Percentiles rank a stretch among this genome's conserved stretches.
These are phyloP conservation scores for Dendrolimus pini DNA, from an alignment of 2,888 invertebrate species.

Conservation along the genomic window DNA sequence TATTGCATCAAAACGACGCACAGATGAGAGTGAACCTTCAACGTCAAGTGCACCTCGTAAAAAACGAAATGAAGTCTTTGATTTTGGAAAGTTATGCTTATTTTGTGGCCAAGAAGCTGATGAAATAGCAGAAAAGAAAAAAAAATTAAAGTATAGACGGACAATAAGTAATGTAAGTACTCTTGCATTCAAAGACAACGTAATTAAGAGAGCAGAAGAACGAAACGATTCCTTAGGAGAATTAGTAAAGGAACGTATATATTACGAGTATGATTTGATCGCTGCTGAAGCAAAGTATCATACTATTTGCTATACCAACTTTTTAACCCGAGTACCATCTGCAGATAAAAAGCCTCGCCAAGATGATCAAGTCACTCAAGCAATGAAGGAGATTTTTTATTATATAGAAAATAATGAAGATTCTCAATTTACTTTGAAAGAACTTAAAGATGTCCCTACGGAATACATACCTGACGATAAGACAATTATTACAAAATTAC, in stretches of 20 bases:
- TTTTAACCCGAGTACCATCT: slow-evolving; percentile 22
- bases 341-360: slow-evolving; percentile 25
- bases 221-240: slow-evolving; percentile 30
- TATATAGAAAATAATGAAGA: slow-evolving; percentile 40
- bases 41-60: slow-evolving; percentile 22
- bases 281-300: slow-evolving; percentile 10
- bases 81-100: slow-evolving; percentile 30
- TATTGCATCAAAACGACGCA: slow-evolving; percentile 20
- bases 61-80: slow-evolving; percentile 21
- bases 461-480: slow-evolving; percentile 34
- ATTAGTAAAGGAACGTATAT: slow-evolving; percentile 28
- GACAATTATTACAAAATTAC: slow-evolving; percentile 27
- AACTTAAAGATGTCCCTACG: slow-evolving; percentile 31
- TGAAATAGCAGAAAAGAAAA: slow-evolving; percentile 32
- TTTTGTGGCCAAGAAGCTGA: slow-evolving; percentile 38
- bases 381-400: slow-evolving; percentile 36
- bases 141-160: slow-evolving; percentile 26
- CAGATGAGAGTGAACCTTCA: slow-evolving; percentile 16
- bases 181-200: slow-evolving; percentile 30
- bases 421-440: slow-evolving; percentile 40
- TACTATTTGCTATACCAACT: too few species aligned
- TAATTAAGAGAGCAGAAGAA: slow-evolving; percentile 33
- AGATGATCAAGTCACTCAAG: slow-evolving; percentile 36
- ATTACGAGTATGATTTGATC: slow-evolving; percentile 27
- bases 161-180: slow-evolving; percentile 24